Percentiles rank a stretch among this genome's conserved stretches.
These are phyloP conservation scores for Megalurothrips usitatus DNA, from an alignment of 2,888 invertebrate genomes.

Conservation along the genomic window DNA sequence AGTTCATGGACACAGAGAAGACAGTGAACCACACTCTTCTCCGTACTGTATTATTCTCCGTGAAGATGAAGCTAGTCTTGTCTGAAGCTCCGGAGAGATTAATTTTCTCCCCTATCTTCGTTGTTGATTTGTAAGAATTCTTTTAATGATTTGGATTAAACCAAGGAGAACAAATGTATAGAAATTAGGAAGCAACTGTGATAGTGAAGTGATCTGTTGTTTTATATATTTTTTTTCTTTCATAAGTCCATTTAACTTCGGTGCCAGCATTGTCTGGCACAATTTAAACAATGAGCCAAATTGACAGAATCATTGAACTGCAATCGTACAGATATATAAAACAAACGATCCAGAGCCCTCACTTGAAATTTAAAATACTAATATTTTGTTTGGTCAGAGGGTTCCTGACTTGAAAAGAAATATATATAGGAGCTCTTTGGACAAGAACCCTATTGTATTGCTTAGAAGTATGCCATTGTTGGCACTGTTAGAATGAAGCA, in stretches of 20 bases:
- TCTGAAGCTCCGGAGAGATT: constrained; percentile 24
- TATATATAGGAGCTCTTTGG: background rate
- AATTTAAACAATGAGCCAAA: constrained; percentile 20
- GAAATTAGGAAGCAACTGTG: constrained; percentile 26
- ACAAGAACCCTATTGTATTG: background rate
- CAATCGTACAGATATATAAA: constrained; percentile 19
- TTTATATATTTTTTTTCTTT: constrained; percentile 26
- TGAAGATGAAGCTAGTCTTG: constrained; percentile 26
- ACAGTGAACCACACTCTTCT: constrained; percentile 26
- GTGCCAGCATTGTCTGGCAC: constrained; percentile 1
- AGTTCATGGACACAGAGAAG: constrained; percentile 26
- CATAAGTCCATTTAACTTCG: constrained; percentile 15
- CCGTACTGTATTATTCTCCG: constrained; percentile 26
- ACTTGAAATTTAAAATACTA: constrained; percentile 21
- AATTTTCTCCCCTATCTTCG: constrained; percentile 13
- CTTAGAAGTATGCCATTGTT: constrained; percentile 16
- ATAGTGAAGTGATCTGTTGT: constrained; percentile 26
- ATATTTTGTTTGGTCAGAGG: constrained; percentile 20
- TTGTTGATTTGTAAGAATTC: constrained; percentile 27
- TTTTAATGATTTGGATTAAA: constrained; percentile 27
- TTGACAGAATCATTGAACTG: constrained; percentile 20
- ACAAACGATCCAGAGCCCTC: constrained; percentile 25
- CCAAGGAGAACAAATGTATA: constrained; percentile 26
- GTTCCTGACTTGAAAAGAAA: constrained; percentile 13
- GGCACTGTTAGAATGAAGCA: constrained; percentile 8